Conservation (phyloP, 2,888 invertebrate genomes). For the Sepioteuthis lessoniana region DNA sequence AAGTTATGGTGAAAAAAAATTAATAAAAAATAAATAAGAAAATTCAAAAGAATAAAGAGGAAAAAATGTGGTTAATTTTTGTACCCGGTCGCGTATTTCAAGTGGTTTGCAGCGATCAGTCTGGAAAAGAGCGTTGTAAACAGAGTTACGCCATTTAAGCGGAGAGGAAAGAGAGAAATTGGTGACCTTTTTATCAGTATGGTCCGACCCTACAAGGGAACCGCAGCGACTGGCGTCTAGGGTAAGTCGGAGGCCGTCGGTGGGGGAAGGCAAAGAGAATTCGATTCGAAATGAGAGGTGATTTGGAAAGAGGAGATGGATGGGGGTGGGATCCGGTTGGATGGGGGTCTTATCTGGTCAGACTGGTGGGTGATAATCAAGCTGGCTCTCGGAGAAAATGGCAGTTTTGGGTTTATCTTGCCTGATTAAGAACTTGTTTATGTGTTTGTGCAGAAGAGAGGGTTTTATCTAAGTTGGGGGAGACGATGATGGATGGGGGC, state of each 20-base stretch:
- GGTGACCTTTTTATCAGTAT: slow-evolving; percentile 23
- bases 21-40: too few relatives aligned
- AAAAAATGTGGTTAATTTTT: not conserved
- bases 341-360: not conserved
- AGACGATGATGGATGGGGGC: slow-evolving; percentile 33
- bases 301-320: not conserved
- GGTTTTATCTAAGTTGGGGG: slow-evolving; percentile 24
- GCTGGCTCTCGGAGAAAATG: not conserved
- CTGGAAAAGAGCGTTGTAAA: not conserved
- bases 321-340: not conserved
- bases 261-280: not conserved
- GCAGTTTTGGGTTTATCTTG: slow-evolving; percentile 33
- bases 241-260: not conserved
- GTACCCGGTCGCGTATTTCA: not conserved
- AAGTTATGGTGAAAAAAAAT: not conserved
- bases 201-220: not conserved
- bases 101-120: not conserved
- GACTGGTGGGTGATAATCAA: slow-evolving; percentile 21
- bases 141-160: not conserved
- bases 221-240: slow-evolving; percentile 2
- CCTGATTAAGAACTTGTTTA: slow-evolving; percentile 33
- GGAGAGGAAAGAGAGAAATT: not conserved
- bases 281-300: not conserved
- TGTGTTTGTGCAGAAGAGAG: slow-evolving; percentile 33
- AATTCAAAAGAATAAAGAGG: not conserved